Base-by-base conservation (phyloP, 2,797 vertebrate genomes). In the Pempheris klunzingeri region DNA sequence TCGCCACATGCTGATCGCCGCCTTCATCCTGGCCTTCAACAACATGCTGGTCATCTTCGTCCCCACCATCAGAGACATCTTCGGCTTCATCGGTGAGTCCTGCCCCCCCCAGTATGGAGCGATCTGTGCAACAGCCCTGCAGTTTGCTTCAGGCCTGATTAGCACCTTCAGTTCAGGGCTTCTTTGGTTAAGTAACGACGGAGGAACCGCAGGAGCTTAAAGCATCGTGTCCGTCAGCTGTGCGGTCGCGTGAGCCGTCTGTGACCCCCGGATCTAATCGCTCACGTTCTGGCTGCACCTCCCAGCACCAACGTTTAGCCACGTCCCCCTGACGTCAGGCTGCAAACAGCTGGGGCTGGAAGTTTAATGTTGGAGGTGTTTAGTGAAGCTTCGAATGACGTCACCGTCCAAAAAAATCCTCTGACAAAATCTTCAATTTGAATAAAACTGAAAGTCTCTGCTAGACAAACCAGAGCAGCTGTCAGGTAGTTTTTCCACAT, bases 51-150 rank as follows among this genome's bases (percentile, higher is more conserved):
- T 99, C 78, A 99, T 99, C 90, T 99, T 97, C 11, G 98, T 99
- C 52, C 98, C 98, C 5, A 96, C 96, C 71, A 99, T 99, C 93
- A 96, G 97, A 92, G 97, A 99, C 90, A 99, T 99, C 90, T 99
- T 99, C 11, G 98, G 98, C 90, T 99, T 99, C 87, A 99, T 99
- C n/a, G 98, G 98, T 99, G 91, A 91, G 97, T 92, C 77, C n/a
- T 0, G 7, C 71, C 38, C 7, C 28, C 38, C n/a, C n/a, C n/a
- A n/a, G n/a, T 15, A 15, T n/a, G 17, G 15, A 30, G 14, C 28
- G 2, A 22, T 22, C 14, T 7, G 5, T 52, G 12, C 8, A 32
- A 67, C 10, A 32, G 53, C 30, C 38, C 4, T 9, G 4, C 7
- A 9, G 53, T 49, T 20, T n/a, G n/a, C n/a, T n/a, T n/a, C 0